Evolutionary conservation across 2,113 vertebrate genomes (phyloP), one percentile per base, ranked within the genome.

Genomic region (Ammospiza caudacuta): DNA sequence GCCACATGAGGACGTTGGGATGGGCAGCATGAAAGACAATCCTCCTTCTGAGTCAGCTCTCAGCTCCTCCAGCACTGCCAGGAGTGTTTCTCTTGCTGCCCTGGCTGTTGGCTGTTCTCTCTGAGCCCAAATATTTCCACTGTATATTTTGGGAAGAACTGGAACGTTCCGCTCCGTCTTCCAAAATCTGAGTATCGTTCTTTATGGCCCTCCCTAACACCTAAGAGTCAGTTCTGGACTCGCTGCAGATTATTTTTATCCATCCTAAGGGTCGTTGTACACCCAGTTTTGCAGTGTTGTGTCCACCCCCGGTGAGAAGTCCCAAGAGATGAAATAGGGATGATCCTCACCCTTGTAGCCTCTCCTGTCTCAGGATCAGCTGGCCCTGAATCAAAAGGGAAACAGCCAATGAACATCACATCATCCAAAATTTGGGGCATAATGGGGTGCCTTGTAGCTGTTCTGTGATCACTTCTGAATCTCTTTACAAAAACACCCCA

Each of bases 121-220:
- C 54, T 76, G 41, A 95, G 70, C 89, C 66, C 57, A 81, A 19
- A 33, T 85, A 35, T 95, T 97, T 97, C 95, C 95, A 92, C 91
- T 90, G 81, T 94, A 5, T 95, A 92, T 92, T 95, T 96, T 95
- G 91, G 63, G 91, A 96, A 85, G 87, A 77, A 29, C 51, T 85
- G 84, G 70, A 95, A 96, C 20, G 2, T 95, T 96, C 94, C 95
- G n/a, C 66, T 89, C 35, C 4, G 28, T 25, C 59, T 92, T 96
- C 95, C 94, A 96, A 82, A 70, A 59, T 44, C n/a, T 62, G 63
- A 95, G 8, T 73, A 61, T 87, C 69, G 7, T 49, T 93, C 69
- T 43, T 89, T 57, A 55, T 23, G 46, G 49, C 82, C 63, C 81
- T 92, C 93, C 84, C 84, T 94, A 61, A 94, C 77, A 61, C 89